Evolutionary conservation across 2,888 invertebrate genomes (phyloP), one percentile per base, ranked within the genome.

Genomic region (Bhutanitis thaidina): DNA sequence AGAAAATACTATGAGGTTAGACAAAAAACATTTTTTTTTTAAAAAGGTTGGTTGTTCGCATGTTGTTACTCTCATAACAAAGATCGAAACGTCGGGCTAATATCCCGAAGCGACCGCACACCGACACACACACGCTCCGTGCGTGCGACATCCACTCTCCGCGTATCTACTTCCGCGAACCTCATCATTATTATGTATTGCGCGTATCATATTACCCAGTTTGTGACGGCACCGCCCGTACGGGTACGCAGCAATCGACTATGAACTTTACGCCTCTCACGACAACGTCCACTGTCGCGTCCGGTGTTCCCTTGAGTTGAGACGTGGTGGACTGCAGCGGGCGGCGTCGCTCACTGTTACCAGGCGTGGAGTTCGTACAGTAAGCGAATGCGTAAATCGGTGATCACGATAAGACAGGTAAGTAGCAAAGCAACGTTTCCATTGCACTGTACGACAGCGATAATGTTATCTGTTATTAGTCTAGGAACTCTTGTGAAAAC

Each of bases 111-210:
- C 49, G 55, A 41, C 38, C 47, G 25, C 46, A 36, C 52, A 52
- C 46, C 38, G 43, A 15, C 46, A 36, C 52, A 52, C 46, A 52
- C 46, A 38, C n/a, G 47, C 40, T 7, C 43, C 25, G 55, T 62
- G 63, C 64, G 65, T 64, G 65, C 64, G 65, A 61, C 65, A 62
- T 50, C 59, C 61, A 57, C 57, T 49, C 58, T 50, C 52, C 57
- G 58, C 55, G 64, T 64, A 61, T 54, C 65, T 62, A 72, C 78
- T 81, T 82, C 82, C 82, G 77, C 67, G 65, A 71, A 71, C 72
- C 67, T 69, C 68, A 69, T 62, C 71, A 71, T 74, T 73, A 71
- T 66, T 73, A 74, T 74, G 73, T 62, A 68, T 69, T 67, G 67
- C 64, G 71, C 69, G 70, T 70, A 65, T 61, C 65, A 63, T 61